Evolutionary conservation across 2,797 vertebrate genomes (phyloP), one percentile per base, ranked within the genome.

Genomic region (Smutsia temminckii): DNA sequence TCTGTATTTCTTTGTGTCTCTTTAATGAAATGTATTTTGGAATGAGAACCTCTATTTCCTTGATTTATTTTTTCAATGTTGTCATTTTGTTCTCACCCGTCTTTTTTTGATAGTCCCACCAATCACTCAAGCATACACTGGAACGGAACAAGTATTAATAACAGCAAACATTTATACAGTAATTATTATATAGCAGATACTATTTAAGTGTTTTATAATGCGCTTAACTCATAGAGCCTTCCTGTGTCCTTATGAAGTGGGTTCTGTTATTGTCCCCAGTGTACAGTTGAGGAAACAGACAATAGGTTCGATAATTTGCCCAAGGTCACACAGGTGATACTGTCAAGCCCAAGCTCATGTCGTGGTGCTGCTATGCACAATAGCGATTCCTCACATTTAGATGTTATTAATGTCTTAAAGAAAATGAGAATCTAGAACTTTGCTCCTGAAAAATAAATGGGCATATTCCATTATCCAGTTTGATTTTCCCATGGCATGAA

Each of bases 351-450:
- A 40, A 29, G 14, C 40, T 21, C 0, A 0, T 42, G 12, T 51
- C 55, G 40, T 11, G 69, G 64, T 79, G 0, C 59, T 32, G 4
- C 34, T 68, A 0, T 34, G 13, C 46, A 27, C n/a, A 32, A 12
- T 6, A 18, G 25, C 32, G 18, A 34, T 25, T n/a, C 53, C 14
- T 71, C 21, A 37, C 71, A 23, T 29, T 46, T 79, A 42, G 59
- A 21, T 57, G n/a, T 14, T 51, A 14, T 7, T 16, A 49, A 23
- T 29, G 51, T 77, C 57, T 74, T 46, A 75, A 0, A 85, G 74
- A 34, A 87, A 85, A 64, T 61, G 29, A 61, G 57, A 69, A 57
- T 89, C 63, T 90, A 84, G 71, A 81, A 53, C 78, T 93, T 59
- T 64, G 37, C 25, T 81, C 71, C 7, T 12, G 42, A 69, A 32